Percentiles rank a stretch among this genome's conserved stretches.
Conservation (phyloP, 2,797 vertebrate species). For the Mallotus villosus region DNA sequence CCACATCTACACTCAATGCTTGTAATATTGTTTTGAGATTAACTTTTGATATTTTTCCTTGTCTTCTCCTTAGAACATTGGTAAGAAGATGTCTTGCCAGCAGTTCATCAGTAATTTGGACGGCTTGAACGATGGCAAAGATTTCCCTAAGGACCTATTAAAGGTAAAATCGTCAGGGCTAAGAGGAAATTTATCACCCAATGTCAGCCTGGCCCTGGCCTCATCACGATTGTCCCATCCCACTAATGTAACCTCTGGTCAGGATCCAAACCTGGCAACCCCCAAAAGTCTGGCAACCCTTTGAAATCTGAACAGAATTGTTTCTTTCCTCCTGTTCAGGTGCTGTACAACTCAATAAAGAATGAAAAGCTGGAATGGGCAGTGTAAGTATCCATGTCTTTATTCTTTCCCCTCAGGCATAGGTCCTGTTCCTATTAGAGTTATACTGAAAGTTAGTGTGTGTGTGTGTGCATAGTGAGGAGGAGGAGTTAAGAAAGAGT, state of each 20-base stretch:
- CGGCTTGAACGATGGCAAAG: conserved; percentile 89
- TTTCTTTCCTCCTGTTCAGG: conserved; percentile 69
- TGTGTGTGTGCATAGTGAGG: conserved; percentile 76
- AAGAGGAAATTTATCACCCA: neutral
- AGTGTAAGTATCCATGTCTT: conserved; percentile 84
- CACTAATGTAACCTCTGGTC: conserved; percentile 4
- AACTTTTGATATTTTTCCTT: conserved; percentile 3
- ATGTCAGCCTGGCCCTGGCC: neutral
- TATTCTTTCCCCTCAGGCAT: neutral
- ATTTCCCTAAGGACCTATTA: conserved; percentile 92
- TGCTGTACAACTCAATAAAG: conserved; percentile 96
- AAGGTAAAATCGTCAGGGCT: conserved; percentile 78
- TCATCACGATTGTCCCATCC: neutral
- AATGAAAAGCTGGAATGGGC: conserved; percentile 98
- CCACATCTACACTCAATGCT: neutral
- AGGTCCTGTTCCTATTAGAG: neutral
- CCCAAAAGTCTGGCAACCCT: neutral
- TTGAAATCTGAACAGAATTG: no score
- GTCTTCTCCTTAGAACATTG: conserved; percentile 85
- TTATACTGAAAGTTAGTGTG: conserved; percentile 1
- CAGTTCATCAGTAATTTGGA: conserved; percentile 95
- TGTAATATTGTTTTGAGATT: neutral
- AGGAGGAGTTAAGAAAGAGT: conserved; percentile 95
- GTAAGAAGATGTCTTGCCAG: conserved; percentile 97
- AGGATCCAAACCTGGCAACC: neutral